A percentile compares a stretch with the other conserved stretches of the same genome.
phyloP scores from a whole-genome alignment of 1,140 invertebrate genomes.

The Cydia splendana region DNA sequence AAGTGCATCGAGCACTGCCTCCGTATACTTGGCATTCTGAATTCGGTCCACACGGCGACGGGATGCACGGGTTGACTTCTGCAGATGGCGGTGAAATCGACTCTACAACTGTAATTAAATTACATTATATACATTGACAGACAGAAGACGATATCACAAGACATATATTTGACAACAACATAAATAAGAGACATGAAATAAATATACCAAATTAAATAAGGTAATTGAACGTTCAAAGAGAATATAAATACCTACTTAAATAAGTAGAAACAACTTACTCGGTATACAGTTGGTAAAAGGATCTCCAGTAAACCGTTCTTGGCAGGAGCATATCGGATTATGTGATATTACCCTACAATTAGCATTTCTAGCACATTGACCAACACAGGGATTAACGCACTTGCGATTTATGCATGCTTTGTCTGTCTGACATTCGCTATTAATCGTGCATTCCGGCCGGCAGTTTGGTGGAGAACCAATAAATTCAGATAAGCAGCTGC shows the following conservation, averaged over 20 bases:
- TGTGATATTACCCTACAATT: slow-evolving; percentile 88
- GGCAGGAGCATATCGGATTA: slow-evolving; percentile 86
- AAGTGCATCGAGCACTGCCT: slow-evolving; percentile 84
- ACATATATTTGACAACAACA: neutral
- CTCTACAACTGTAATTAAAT: slow-evolving; percentile 49
- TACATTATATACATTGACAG: neutral
- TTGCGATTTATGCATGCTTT: slow-evolving; percentile 87
- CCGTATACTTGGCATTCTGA: slow-evolving; percentile 84
- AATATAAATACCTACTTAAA: too few species aligned
- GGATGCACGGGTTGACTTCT: slow-evolving; percentile 84
- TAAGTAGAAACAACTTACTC: slow-evolving; percentile 45
- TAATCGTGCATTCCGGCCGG: slow-evolving; percentile 86
- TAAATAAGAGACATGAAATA: neutral
- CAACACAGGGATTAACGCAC: slow-evolving; percentile 88
- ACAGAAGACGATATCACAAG: neutral
- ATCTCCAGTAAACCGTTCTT: slow-evolving; percentile 84
- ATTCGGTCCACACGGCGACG: slow-evolving; percentile 87
- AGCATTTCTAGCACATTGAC: slow-evolving; percentile 87
- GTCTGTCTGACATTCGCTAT: slow-evolving; percentile 86
- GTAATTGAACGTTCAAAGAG: neutral
- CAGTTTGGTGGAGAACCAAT: slow-evolving; percentile 87
- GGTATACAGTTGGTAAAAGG: slow-evolving; percentile 69
- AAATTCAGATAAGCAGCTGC: slow-evolving; percentile 83
- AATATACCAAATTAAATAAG: too few species aligned
- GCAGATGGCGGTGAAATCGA: slow-evolving; percentile 51